These are phyloP conservation scores for Melanotus villosus DNA, from an alignment of 2,888 invertebrate species.

Conservation along the genomic window DNA sequence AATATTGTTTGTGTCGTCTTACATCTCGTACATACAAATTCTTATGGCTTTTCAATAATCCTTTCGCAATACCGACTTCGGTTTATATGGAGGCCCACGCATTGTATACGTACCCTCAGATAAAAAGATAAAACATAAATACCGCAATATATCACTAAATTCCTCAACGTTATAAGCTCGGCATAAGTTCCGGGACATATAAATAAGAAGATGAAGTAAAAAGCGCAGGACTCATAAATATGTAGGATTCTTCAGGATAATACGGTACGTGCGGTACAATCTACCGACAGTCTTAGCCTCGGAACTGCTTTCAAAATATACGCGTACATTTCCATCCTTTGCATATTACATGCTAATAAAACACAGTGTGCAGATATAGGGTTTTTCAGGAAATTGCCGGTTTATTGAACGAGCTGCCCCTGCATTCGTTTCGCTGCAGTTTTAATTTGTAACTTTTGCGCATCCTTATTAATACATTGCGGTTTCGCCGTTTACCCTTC, in stretches of 20 bases:
- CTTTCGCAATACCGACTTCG: too few relatives aligned
- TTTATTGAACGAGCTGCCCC: not conserved
- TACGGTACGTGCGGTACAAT: constrained; percentile 39
- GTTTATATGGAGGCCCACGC: too few relatives aligned
- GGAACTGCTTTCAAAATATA: constrained; percentile 21
- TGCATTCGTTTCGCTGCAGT: constrained; percentile 4
- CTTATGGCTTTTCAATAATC: too few relatives aligned
- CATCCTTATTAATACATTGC: not conserved
- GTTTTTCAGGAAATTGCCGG: constrained; percentile 16
- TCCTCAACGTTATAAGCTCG: constrained; percentile 35
- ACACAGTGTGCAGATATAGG: constrained; percentile 10
- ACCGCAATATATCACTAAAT: constrained; percentile 40
- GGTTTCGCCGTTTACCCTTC: not conserved
- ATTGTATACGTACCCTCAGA: not conserved
- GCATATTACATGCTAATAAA: constrained; percentile 29
- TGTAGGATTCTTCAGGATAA: constrained; percentile 54
- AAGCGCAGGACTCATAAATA: constrained; percentile 56
- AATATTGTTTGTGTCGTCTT: too few relatives aligned
- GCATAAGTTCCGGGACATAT: constrained; percentile 50
- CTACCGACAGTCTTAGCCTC: constrained; percentile 24
- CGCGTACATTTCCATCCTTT: constrained; percentile 23
- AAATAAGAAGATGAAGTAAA: constrained; percentile 55
- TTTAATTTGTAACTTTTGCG: constrained; percentile 15
- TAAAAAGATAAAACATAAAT: constrained; percentile 32
- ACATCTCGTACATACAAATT: too few relatives aligned